Evolutionary conservation across 37 sponge, comb jelly and placozoan species (phyloP), one percentile per base, ranked within the genome.

Genomic region (Crambe crambe): DNA sequence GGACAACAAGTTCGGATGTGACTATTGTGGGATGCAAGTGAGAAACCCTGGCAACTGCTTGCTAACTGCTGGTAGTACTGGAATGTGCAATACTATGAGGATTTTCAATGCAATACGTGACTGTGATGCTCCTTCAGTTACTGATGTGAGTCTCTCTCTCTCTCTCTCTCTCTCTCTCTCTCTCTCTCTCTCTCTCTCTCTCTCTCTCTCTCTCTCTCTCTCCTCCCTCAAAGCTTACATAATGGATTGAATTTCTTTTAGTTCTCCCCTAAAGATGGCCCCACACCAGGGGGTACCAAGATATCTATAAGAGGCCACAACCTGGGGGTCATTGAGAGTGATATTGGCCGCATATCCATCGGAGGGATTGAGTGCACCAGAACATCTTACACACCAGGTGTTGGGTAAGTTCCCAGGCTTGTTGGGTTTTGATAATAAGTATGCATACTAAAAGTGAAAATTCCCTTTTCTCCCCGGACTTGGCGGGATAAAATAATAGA

Each of bases 291-390:
- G 20, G 93, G 96, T 35, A 96, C 96, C 18, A 51, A 31, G 12
- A 34, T 89, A 37, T 89, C 90, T 6, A 86, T 96, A 56, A 69
- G n/a, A 25, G 96, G 96, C 18, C 63, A 65, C 6, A 92, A 96
- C 63, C 87, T 96, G 18, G 96, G 93, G 39, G 86, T 75, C 1
- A 30, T 68, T 9, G 51, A 67, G 36, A 32, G 58, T 23, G 83
- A 92, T 31, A 87, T 89, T 32, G 66, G 39, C 42, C 70, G 38
- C 32, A 80, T 96, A 29, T 70, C 60, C 31, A 73, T 95, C 1
- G 89, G 67, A 2, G 87, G 61, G 26, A 72, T 51, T 8, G 61
- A 39, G 37, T 93, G 93, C 72, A 38, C 34, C 23, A 63, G 77
- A 43, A 77, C 68, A 8, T 44, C 39, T 27, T 75, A 85, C 42